phyloP scores from a whole-genome alignment of 2,888 invertebrate genomes.

The Cephonodes hylas region DNA sequence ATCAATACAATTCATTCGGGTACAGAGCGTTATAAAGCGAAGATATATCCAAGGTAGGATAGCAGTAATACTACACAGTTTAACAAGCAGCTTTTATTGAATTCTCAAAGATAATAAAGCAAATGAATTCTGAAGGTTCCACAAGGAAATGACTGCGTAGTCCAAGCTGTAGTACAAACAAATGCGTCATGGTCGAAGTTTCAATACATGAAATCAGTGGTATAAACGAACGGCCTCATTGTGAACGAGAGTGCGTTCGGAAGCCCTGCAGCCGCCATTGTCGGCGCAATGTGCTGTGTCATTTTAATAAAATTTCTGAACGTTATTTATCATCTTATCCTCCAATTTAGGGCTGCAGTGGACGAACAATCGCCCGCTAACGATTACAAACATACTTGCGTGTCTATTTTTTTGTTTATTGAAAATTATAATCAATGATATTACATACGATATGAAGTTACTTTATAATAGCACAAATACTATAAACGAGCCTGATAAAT shows the following conservation, averaged over 20 bases:
- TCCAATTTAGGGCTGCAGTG: slow-evolving; percentile 17
- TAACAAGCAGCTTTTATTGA: not conserved
- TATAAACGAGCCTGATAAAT: no score
- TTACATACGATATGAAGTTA: no score
- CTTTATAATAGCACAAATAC: no score
- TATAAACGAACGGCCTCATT: not conserved
- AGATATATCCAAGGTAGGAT: no score
- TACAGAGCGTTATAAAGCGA: no score
- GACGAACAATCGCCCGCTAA: not conserved
- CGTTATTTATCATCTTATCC: slow-evolving; percentile 56
- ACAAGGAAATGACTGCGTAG: slow-evolving; percentile 2
- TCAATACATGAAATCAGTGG: slow-evolving; percentile 8
- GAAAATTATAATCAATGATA: not conserved
- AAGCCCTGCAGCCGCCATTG: slow-evolving; percentile 35
- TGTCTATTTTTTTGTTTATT: not conserved
- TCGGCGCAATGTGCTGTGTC: slow-evolving; percentile 46
- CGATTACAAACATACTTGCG: not conserved
- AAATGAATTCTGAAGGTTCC: not conserved
- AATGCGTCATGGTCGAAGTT: not conserved
- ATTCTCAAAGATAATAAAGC: not conserved
- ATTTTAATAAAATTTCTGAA: slow-evolving; percentile 63
- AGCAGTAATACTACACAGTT: not conserved
- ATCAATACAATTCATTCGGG: no score
- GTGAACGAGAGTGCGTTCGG: slow-evolving; percentile 29
- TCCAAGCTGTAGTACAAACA: not conserved